Evolutionary conservation across 2,888 invertebrate genomes (phyloP).

Genomic region (Limnephilus marmoratus): DNA sequence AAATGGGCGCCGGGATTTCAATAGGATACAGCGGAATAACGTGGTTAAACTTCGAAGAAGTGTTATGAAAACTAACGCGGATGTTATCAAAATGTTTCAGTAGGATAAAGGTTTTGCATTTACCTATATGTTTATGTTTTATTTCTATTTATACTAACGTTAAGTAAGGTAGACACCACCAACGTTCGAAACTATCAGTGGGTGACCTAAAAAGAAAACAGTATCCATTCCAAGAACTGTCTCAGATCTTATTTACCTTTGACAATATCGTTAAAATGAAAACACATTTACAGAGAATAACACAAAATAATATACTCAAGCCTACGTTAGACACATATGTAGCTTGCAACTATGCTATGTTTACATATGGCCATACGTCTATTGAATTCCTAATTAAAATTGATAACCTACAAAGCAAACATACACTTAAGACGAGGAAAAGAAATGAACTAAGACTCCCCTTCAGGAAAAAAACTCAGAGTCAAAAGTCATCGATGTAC

Average conservation of each 20-base stretch:
- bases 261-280: too few relatives aligned
- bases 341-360: not conserved
- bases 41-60: not conserved
- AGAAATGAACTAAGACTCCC: too few relatives aligned
- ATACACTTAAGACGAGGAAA: too few relatives aligned
- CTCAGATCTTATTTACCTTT: not conserved
- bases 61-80: not conserved
- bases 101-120: not conserved
- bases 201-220: not conserved
- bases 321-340: not conserved
- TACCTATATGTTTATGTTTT: not conserved
- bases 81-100: not conserved
- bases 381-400: too few relatives aligned
- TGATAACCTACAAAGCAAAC: too few relatives aligned
- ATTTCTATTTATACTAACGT: not conserved
- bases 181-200: not conserved
- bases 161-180: not conserved
- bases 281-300: not conserved
- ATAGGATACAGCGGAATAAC: not conserved
- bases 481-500: too few relatives aligned
- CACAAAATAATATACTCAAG: too few relatives aligned
- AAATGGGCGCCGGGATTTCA: not conserved
- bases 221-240: not conserved
- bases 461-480: too few relatives aligned
- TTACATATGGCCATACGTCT: not conserved